Evolutionary conservation across 2,888 invertebrate species (phyloP).

Genomic region (Psylliodes chrysocephalus): DNA sequence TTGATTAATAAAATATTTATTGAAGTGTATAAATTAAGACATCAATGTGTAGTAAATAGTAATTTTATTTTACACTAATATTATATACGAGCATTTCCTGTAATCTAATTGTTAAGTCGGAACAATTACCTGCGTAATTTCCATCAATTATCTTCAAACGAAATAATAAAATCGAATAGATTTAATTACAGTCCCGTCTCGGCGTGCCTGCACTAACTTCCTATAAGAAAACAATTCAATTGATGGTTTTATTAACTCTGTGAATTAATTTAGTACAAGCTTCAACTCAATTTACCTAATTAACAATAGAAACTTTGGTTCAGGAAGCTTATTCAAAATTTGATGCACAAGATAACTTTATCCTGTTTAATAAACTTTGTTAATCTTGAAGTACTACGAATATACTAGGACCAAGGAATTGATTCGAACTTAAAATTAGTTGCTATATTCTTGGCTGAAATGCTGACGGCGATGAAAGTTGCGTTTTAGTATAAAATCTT

Average conservation of each 20-base stretch:
- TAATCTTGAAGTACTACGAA: slow-evolving; percentile 14
- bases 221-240: slow-evolving; percentile 35
- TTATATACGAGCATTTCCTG: no score
- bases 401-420: slow-evolving; percentile 1
- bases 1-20: no score
- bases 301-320: slow-evolving; percentile 22
- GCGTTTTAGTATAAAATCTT: no score
- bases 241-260: slow-evolving; percentile 35
- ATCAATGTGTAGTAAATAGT: no score
- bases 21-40: no score
- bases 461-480: neutral
- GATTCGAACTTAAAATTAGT: slow-evolving; percentile 8
- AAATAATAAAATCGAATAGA: slow-evolving; percentile 6
- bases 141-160: neutral
- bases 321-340: slow-evolving; percentile 17
- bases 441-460: neutral
- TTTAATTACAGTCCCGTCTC: slow-evolving; percentile 1
- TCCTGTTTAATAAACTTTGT: slow-evolving; percentile 11
- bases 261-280: slow-evolving; percentile 30
- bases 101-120: no score
- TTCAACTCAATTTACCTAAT: slow-evolving; percentile 17
- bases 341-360: slow-evolving; percentile 20
- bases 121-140: no score
- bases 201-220: slow-evolving; percentile 1
- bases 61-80: no score